These are phyloP conservation scores for Tetragonula carbonaria DNA, from an alignment of 2,888 invertebrate genomes.

Conservation along the genomic window DNA sequence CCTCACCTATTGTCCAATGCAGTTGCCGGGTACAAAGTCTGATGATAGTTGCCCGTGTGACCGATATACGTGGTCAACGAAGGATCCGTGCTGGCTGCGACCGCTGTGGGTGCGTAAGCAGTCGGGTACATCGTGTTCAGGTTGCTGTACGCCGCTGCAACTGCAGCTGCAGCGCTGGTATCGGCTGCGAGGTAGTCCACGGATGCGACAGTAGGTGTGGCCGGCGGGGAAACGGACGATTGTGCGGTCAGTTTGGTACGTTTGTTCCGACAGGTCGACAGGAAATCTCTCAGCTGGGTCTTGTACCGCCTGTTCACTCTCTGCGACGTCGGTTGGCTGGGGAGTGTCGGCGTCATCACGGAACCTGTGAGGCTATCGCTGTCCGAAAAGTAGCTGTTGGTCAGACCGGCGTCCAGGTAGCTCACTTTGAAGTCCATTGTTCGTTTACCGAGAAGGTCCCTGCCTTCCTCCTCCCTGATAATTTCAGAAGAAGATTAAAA, in stretches of 20 bases:
- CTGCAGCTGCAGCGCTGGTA: constrained; percentile 87
- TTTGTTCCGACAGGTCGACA: constrained; percentile 95
- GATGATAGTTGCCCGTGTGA: constrained; percentile 89
- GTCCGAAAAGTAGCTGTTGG: constrained; percentile 95
- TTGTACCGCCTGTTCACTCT: constrained; percentile 94
- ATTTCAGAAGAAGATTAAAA: not conserved
- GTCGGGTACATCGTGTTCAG: constrained; percentile 92
- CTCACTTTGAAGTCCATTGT: constrained; percentile 99
- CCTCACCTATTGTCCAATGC: constrained; percentile 85
- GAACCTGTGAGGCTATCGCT: constrained; percentile 89
- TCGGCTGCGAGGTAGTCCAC: constrained; percentile 90
- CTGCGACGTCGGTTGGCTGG: constrained; percentile 89
- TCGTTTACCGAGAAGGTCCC: constrained; percentile 97
- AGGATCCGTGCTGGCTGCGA: constrained; percentile 89
- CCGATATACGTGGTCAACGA: constrained; percentile 88
- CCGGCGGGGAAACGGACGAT: constrained; percentile 86
- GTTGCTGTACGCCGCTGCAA: constrained; percentile 92
- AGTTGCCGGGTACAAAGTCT: constrained; percentile 86
- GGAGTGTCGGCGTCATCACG: constrained; percentile 85
- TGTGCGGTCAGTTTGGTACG: constrained; percentile 85
- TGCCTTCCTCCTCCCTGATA: constrained; percentile 98
- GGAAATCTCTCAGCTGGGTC: constrained; percentile 95
- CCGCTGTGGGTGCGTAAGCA: constrained; percentile 91
- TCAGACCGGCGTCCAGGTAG: constrained; percentile 96
- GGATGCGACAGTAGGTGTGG: constrained; percentile 85